Conservation (phyloP, 2,113 vertebrate species). For the Lagopus leucura region DNA sequence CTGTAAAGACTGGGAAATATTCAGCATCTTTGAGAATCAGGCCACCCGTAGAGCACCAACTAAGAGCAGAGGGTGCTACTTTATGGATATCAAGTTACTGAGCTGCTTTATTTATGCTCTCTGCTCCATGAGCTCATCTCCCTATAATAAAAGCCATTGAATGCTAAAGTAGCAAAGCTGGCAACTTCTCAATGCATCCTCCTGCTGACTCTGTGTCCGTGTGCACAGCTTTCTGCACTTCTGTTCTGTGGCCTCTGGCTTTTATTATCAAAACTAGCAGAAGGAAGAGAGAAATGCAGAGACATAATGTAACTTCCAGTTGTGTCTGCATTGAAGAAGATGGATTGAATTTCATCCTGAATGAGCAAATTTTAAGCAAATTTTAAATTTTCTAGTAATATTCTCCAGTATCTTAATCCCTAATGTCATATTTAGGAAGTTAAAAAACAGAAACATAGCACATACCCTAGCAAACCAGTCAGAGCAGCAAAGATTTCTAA, state of each 20-base stretch:
- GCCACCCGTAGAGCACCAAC: background rate
- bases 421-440: background rate
- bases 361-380: background rate
- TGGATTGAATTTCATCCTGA: background rate
- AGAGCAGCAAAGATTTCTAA: background rate
- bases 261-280: background rate
- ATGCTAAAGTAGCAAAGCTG: background rate
- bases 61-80: background rate
- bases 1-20: background rate
- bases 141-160: background rate
- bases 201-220: background rate
- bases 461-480: background rate
- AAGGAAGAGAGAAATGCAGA: background rate
- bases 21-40: background rate
- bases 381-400: background rate
- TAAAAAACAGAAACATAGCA: background rate
- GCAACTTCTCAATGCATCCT: background rate
- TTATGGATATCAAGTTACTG: background rate
- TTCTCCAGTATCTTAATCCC: background rate
- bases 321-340: background rate
- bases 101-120: background rate
- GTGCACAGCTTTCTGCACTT: background rate
- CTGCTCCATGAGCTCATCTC: background rate
- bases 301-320: background rate
- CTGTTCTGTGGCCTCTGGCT: background rate